Evolutionary conservation across 2,797 vertebrate species (phyloP).

Genomic region (Cossypha niveicapilla): DNA sequence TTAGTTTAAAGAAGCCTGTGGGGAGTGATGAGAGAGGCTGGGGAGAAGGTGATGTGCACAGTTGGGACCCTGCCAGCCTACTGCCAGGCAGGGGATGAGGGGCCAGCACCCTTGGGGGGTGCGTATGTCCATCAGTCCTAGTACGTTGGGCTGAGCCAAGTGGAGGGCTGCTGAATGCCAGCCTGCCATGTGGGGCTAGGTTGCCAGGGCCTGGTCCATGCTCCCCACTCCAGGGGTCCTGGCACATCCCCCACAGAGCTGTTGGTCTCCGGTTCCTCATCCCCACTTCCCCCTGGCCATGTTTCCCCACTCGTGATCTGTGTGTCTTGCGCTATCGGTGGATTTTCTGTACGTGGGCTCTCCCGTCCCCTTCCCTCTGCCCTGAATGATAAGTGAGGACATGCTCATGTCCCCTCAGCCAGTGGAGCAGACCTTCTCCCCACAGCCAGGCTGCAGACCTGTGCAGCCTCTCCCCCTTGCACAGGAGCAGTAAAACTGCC

Average conservation of each 20-base stretch:
- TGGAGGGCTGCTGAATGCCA: not conserved
- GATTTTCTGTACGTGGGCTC: not conserved
- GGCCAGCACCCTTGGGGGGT: not conserved
- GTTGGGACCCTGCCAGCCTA: not conserved
- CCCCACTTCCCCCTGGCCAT: fast-evolving
- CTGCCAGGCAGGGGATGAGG: not conserved
- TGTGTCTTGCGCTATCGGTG: not conserved
- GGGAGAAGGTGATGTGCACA: not conserved
- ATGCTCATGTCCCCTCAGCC: not conserved
- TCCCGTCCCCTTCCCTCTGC: not conserved
- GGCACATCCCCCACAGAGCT: fast-evolving
- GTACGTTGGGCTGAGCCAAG: not conserved
- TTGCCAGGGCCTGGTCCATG: not conserved
- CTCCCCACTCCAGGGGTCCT: not conserved
- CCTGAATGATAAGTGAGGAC: not conserved
- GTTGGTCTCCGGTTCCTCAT: not conserved
- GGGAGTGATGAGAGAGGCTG: not conserved
- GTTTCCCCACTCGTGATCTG: not conserved
- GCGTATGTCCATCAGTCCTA: fast-evolving
- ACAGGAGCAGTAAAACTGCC: not conserved
- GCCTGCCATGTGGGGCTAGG: not conserved
- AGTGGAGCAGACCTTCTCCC: not conserved
- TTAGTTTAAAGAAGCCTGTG: not conserved
- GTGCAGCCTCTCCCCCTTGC: not conserved
- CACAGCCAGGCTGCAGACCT: not conserved